These are phyloP conservation scores for Cataglyphis albicans DNA, from an alignment of 2,888 invertebrate genomes.

Conservation along the genomic window DNA sequence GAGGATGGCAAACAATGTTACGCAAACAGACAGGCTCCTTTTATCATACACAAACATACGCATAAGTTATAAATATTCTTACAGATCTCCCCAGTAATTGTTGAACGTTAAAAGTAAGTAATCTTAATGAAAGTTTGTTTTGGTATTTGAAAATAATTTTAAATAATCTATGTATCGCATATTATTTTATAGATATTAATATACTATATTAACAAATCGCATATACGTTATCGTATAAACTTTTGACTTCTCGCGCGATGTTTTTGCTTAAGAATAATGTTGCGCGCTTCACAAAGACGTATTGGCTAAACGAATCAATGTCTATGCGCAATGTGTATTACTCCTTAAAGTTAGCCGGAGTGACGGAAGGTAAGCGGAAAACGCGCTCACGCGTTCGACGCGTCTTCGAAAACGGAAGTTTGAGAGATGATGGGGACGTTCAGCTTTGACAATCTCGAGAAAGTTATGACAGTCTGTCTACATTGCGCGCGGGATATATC, in stretches of 20 bases:
- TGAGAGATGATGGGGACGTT: conserved; percentile 72
- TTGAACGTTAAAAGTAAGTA: not conserved
- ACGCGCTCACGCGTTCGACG: conserved; percentile 40
- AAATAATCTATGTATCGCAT: not conserved
- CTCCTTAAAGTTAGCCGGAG: conserved; percentile 17
- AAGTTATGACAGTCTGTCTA: conserved; percentile 76
- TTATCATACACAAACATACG: conserved; percentile 29
- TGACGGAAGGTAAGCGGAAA: conserved; percentile 37
- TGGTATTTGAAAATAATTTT: not conserved
- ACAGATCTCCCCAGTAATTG: not conserved
- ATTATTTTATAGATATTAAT: not conserved
- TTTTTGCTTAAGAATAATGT: not conserved
- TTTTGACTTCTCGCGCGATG: not conserved
- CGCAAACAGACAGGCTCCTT: conserved; percentile 40
- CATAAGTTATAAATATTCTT: conserved; percentile 13
- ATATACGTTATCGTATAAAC: not conserved
- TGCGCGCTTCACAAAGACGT: not conserved
- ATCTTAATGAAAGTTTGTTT: not conserved
- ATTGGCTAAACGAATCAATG: conserved; percentile 13
- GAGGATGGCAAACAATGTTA: conserved; percentile 49
- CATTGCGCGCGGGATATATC: conserved; percentile 67
- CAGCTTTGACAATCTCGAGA: conserved; percentile 72
- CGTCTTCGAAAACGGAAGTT: conserved; percentile 61
- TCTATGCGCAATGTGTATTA: conserved; percentile 35
- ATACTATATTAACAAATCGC: not conserved